Evolutionary conservation across 2,797 vertebrate species (phyloP), one percentile per base, ranked within the genome.

Genomic region (Prunella strophiata): DNA sequence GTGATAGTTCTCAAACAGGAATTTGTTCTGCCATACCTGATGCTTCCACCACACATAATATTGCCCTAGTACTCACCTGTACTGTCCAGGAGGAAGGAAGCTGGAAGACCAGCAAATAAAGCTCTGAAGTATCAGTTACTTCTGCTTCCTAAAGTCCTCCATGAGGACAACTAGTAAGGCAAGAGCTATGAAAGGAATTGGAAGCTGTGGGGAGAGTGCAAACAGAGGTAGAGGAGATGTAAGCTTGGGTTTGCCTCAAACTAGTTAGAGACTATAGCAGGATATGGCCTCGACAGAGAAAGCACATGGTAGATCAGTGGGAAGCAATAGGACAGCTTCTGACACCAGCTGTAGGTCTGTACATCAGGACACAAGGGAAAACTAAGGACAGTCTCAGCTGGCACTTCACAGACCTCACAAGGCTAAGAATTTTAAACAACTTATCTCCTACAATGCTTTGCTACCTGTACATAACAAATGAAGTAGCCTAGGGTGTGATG

Each of bases 101-200:
- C 94, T 96, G 94, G 88, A 95, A 96, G 95, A 97, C 94, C 93
- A 96, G 96, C 91, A 96, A 96, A 94, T 94, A 91, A 96, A 97
- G 93, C 32, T 95, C 93, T 95, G 91, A 96, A 94, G 93, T 89
- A 97, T 89, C 92, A 95, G 90, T 96, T 97, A 96, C 91, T 94
- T 93, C 93, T 95, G 88, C 86, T 94, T 95, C 93, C 91, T 96
- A 95, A 95, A 96, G 93, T 95, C 91, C 86, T 96, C 95, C 81
- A 26, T 94, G 92, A 97, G 96, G 86, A 96, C 85, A 94, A 92
- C 88, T 92, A 94, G 91, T 94, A 81, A 94, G 92, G 92, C 84
- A 97, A 91, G 89, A 91, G 87, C 67, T 89, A 96, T 86, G 86
- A 91, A 93, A 96, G 95, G 94, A 97, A 96, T 95, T 97, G 96